Evolutionary conservation across 2,113 vertebrate genomes (phyloP), one percentile per base, ranked within the genome.

Genomic region (Rhinolophus sinicus): DNA sequence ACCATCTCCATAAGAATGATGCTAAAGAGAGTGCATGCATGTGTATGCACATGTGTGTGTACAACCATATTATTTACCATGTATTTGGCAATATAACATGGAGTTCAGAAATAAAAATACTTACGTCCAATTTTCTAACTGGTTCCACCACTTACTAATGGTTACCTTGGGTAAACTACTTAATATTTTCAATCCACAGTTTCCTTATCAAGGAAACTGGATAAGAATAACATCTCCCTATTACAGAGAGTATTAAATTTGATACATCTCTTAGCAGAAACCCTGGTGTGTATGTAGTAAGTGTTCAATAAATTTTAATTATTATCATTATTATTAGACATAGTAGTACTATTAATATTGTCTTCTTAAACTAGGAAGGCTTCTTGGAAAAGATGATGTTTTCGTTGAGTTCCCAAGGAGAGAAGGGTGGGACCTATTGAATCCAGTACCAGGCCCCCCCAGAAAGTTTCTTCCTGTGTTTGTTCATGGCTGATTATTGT

Each of bases 161-260:
- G 72, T 85, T 85, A 88, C 50, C 47, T 93, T 95, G 65, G 15
- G 38, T 35, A 93, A 81, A 81, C 47, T 69, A 73, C 22, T 80
- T 95, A 83, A 60, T 76, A 65, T 77, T 92, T 87, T n/a, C 30
- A 95, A 76, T 13, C 73, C 58, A 83, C 19, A 84, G 15, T 95
- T 93, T 76, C 35, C 64, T 90, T 86, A 65, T 78, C 62, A n/a
- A 21, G 18, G 56, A 88, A 38, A 30, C 24, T 58, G 58, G 28
- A 30, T 76, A 86, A 81, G 26, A 94, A 75, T 65, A 54, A 7
- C 16, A 58, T 40, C 58, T 90, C 19, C 60, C n/a, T 82, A 50
- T 73, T 40, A 58, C 3, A 73, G 58, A 82, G 18, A 84, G 1
- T 56, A 67, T 76, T 88, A 50, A 86, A 92, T 90, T 88, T 82